Evolutionary conservation across 2,113 vertebrate species (phyloP).

Genomic region (Rhinolophus sinicus): DNA sequence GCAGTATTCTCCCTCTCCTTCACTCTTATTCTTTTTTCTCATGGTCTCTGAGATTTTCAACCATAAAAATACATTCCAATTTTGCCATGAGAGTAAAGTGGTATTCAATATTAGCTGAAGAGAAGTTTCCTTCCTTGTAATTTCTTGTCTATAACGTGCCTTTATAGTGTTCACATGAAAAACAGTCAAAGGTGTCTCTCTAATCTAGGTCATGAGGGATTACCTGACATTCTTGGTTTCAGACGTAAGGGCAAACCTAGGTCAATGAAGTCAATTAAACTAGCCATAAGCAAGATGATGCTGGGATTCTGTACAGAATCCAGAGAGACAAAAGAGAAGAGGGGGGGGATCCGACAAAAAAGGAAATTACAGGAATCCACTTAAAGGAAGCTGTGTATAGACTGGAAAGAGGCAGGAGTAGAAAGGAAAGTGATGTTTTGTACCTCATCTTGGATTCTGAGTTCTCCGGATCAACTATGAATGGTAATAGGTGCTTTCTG

Average conservation of each 20-base stretch:
- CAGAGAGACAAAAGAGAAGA: background rate
- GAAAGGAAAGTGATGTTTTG: background rate
- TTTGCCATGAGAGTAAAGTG: background rate
- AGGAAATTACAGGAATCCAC: background rate
- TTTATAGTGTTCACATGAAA: background rate
- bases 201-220: background rate
- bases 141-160: background rate
- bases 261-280: background rate
- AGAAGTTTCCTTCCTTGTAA: background rate
- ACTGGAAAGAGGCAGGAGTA: background rate
- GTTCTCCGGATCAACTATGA: background rate
- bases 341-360: background rate
- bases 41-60: background rate
- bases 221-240: background rate
- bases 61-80: background rate
- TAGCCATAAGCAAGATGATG: background rate
- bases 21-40: background rate
- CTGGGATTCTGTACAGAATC: background rate
- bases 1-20: background rate
- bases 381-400: background rate
- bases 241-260: background rate
- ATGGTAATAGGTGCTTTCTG: background rate
- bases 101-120: background rate
- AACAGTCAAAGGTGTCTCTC: background rate
- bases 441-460: background rate